Evolutionary conservation across 2,113 vertebrate species (phyloP).

Genomic region (Acanthisitta chloris): DNA sequence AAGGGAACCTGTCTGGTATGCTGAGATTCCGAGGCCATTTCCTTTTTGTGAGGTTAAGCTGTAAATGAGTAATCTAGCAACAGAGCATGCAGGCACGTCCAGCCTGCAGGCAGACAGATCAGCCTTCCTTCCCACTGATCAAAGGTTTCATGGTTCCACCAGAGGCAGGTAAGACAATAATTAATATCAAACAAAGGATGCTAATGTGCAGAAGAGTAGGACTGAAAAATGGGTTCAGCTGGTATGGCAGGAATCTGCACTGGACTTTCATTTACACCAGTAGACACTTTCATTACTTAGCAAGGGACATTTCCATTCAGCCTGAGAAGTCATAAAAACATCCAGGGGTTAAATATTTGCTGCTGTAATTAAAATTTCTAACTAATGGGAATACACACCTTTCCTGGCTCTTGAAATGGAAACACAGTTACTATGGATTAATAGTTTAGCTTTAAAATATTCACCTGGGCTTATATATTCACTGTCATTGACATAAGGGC

Average conservation of each 20-base stretch:
- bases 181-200: neutral
- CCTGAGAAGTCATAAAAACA: neutral
- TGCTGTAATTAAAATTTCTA: neutral
- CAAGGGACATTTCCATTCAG: neutral
- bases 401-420: neutral
- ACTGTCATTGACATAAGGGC: neutral
- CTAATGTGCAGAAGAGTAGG: neutral
- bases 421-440: neutral
- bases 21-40: neutral
- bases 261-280: neutral
- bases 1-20: neutral
- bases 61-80: slow-evolving; percentile 39
- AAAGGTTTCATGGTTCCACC: neutral
- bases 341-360: neutral
- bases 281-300: neutral
- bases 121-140: neutral
- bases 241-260: neutral
- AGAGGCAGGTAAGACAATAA: neutral
- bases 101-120: neutral
- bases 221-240: neutral
- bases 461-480: neutral
- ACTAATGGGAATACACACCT: neutral
- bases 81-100: neutral
- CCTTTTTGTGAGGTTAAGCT: neutral
- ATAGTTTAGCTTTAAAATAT: neutral